Conservation (phyloP, 2,888 invertebrate genomes). For the Biston stratarius region DNA sequence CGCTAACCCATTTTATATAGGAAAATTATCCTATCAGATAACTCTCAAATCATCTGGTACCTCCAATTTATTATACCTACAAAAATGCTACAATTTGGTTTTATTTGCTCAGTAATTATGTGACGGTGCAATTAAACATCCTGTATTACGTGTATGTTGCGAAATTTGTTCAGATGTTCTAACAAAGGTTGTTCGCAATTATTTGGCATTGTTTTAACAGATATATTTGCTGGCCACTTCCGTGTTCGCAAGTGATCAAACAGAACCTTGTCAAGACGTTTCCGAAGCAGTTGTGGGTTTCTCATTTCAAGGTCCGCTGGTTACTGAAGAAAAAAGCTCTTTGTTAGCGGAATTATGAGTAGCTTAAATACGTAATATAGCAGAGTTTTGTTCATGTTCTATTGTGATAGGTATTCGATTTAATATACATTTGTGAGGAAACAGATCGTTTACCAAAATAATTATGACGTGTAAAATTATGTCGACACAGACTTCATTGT, state of each 20-base stretch:
- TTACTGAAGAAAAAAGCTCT: slow-evolving; percentile 15
- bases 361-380: neutral
- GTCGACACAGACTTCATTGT: no score
- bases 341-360: slow-evolving; percentile 13
- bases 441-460: neutral
- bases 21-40: no score
- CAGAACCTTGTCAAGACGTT: slow-evolving; percentile 4
- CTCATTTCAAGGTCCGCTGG: slow-evolving; percentile 26
- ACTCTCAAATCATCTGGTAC: no score
- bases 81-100: slow-evolving; percentile 17
- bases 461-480: neutral
- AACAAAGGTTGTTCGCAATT: slow-evolving; percentile 36
- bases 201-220: slow-evolving; percentile 41
- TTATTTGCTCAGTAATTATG: slow-evolving; percentile 25
- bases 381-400: neutral
- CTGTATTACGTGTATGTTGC: slow-evolving; percentile 25
- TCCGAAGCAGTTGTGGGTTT: slow-evolving; percentile 12
- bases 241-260: slow-evolving; percentile 33
- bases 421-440: neutral
- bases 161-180: slow-evolving; percentile 43
- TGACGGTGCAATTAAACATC: slow-evolving; percentile 33
- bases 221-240: slow-evolving; percentile 31
- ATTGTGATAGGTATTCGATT: neutral
- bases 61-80: neutral
- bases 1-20: no score